phyloP scores from a whole-genome alignment of 1,140 invertebrate species.

The Ephestia elutella region DNA sequence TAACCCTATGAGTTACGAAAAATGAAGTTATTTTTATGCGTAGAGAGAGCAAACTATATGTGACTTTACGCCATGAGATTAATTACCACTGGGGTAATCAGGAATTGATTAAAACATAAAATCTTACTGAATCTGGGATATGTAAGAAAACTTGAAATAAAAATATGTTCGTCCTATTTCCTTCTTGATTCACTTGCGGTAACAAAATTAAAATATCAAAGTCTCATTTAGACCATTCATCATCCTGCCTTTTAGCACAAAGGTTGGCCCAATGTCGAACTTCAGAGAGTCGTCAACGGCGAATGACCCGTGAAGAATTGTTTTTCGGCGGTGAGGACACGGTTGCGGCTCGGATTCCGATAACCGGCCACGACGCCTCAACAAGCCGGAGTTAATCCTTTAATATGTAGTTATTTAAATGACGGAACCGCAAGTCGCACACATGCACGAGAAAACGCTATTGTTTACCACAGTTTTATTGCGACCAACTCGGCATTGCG shows the following conservation, averaged over 20 bases:
- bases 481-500: conserved; percentile 28
- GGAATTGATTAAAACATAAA: too few relatives aligned
- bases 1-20: too few relatives aligned
- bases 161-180: too few relatives aligned
- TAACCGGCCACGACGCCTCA: conserved; percentile 54
- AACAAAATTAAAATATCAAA: conserved; percentile 12
- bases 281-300: conserved; percentile 16
- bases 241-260: neutral
- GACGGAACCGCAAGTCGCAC: conserved; percentile 19
- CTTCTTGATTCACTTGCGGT: conserved; percentile 19
- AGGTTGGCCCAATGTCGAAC: conserved; percentile 1
- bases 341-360: conserved; percentile 50
- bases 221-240: neutral
- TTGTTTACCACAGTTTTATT: conserved; percentile 53
- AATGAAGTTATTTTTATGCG: too few relatives aligned
- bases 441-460: conserved; percentile 35
- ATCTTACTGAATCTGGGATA: too few relatives aligned
- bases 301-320: conserved; percentile 43
- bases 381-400: conserved; percentile 68
- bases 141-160: too few relatives aligned
- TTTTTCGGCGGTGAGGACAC: conserved; percentile 44
- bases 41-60: too few relatives aligned
- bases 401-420: conserved; percentile 55
- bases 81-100: too few relatives aligned
- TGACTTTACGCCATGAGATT: too few relatives aligned